Conservation (phyloP, 1,140 invertebrate genomes). For the Eriocheir sinensis region DNA sequence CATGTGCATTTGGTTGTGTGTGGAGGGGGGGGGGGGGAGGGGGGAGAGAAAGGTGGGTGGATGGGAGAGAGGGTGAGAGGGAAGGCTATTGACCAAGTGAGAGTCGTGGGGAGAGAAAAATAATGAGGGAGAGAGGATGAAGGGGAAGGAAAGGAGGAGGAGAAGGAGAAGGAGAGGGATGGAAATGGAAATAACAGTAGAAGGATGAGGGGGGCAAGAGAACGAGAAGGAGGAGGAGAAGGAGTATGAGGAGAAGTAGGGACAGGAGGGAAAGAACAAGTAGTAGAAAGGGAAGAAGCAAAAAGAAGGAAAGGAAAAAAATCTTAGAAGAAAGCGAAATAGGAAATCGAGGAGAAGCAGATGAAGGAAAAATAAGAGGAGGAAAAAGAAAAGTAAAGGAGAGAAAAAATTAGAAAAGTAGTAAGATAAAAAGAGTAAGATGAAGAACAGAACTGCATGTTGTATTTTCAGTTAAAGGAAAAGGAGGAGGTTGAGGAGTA, state of each 20-base stretch:
- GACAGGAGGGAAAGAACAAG: not conserved
- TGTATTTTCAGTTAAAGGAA: no score
- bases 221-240: not conserved
- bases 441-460: not conserved
- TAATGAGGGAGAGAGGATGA: not conserved
- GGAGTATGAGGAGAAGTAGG: not conserved
- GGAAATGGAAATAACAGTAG: no score
- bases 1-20: not conserved
- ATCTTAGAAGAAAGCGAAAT: not conserved
- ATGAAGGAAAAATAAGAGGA: not conserved
- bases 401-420: not conserved
- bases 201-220: no score
- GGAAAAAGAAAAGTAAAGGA: not conserved
- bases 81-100: slow-evolving; percentile 5
- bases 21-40: not conserved
- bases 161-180: not conserved
- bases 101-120: not conserved
- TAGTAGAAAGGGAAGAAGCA: not conserved
- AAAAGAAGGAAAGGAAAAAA: not conserved
- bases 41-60: not conserved
- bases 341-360: no score
- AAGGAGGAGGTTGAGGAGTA: not conserved
- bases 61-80: not conserved
- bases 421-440: not conserved
- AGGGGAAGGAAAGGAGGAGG: not conserved